These are phyloP conservation scores for Glaucopsyche alexis DNA, from an alignment of 2,888 invertebrate genomes.

Conservation along the genomic window DNA sequence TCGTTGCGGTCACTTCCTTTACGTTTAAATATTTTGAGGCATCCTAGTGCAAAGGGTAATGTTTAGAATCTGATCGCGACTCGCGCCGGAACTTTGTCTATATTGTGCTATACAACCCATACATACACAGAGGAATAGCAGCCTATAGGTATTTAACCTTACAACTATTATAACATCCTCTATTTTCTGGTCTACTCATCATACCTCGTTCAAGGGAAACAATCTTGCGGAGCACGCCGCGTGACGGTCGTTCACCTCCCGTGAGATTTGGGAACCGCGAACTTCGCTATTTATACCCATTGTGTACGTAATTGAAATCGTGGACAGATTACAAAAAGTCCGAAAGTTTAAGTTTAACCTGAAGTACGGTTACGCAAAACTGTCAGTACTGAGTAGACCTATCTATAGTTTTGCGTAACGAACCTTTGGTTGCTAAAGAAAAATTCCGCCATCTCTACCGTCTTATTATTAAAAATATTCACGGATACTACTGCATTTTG, in stretches of 20 bases:
- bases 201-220: constrained; percentile 18
- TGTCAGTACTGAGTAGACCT: too few relatives aligned
- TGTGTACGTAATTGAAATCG: constrained; percentile 59
- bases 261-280: constrained; percentile 68
- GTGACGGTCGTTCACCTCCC: constrained; percentile 66
- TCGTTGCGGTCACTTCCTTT: too few relatives aligned
- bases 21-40: too few relatives aligned
- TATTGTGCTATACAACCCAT: too few relatives aligned
- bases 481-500: too few relatives aligned
- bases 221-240: not conserved
- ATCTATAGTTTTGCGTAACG: not conserved
- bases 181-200: constrained; percentile 12
- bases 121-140: too few relatives aligned
- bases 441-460: constrained; percentile 47
- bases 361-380: not conserved
- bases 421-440: not conserved
- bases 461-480: constrained; percentile 45
- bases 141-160: too few relatives aligned
- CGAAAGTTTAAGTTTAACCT: not conserved
- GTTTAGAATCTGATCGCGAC: too few relatives aligned
- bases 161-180: not conserved
- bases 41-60: too few relatives aligned
- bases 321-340: constrained; percentile 6
- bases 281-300: constrained; percentile 12
- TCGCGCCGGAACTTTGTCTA: too few relatives aligned